Conservation (phyloP, 2,888 invertebrate species). For the Toxonevra muliebris region DNA sequence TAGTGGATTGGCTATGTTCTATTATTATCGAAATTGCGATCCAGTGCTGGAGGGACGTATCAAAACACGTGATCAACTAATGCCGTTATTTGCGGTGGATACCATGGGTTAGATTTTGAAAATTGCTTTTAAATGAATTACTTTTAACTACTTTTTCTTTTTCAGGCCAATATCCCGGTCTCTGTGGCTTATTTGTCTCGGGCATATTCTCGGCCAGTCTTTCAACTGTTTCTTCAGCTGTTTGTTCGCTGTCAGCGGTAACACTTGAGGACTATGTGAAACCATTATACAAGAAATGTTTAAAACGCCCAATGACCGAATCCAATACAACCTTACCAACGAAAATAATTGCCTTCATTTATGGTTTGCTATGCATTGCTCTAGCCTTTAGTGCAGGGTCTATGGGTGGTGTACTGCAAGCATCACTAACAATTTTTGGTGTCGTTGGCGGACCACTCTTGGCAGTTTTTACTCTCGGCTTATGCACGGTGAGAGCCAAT, state of each 20-base stretch:
- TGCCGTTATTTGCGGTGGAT: conserved; percentile 82
- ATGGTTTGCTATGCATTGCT: conserved; percentile 80
- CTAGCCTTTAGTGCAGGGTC: conserved; percentile 85
- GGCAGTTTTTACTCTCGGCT: conserved; percentile 85
- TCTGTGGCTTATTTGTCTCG: conserved; percentile 90
- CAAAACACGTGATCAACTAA: conserved; percentile 76
- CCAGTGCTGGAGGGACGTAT: conserved; percentile 74
- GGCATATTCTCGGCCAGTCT: conserved; percentile 92
- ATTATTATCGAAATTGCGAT: conserved; percentile 84
- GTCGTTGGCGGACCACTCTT: conserved; percentile 87
- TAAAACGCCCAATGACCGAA: conserved; percentile 64
- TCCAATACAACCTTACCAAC: conserved; percentile 68
- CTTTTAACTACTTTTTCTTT: conserved; percentile 8
- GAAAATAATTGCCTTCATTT: conserved; percentile 76
- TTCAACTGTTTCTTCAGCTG: conserved; percentile 89
- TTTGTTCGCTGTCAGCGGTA: conserved; percentile 91
- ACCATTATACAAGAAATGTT: conserved; percentile 65
- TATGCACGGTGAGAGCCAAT: conserved; percentile 79
- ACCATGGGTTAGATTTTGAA: conserved; percentile 69
- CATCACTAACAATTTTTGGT: conserved; percentile 85
- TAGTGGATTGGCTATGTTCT: conserved; percentile 85
- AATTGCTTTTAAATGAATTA: not conserved
- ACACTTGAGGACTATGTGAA: conserved; percentile 87
- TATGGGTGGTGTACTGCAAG: conserved; percentile 84
- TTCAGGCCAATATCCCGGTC: conserved; percentile 73